Conservation (phyloP, 2,113 vertebrate species). For the Chaenogobius annularis region DNA sequence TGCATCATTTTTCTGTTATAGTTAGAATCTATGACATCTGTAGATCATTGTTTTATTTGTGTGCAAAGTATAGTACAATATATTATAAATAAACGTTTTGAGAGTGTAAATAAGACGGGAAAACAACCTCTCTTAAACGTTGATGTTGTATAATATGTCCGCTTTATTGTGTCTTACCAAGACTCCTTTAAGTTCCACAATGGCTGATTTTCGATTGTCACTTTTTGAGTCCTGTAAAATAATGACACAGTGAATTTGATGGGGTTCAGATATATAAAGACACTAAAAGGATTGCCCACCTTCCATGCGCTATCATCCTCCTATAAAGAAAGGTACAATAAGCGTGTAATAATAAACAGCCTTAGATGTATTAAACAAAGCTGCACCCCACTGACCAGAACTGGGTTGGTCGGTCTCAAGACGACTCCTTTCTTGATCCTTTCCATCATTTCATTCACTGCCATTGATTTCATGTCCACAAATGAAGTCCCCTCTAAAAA, state of each 20-base stretch:
- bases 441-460: constrained; percentile 86
- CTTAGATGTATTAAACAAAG: not conserved
- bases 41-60: no score
- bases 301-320: constrained; percentile 70
- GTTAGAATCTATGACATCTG: no score
- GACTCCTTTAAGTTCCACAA: constrained; percentile 79
- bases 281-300: constrained; percentile 42
- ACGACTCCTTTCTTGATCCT: constrained; percentile 80
- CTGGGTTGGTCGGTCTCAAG: constrained; percentile 62
- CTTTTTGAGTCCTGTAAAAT: constrained; percentile 60
- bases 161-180: constrained; percentile 65
- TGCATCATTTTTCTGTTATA: no score
- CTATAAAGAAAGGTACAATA: constrained; percentile 31
- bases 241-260: not conserved
- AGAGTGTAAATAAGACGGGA: no score
- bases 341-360: not conserved
- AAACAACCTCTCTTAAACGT: no score
- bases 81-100: no score
- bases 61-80: no score
- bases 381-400: constrained; percentile 69
- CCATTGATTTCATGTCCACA: constrained; percentile 64
- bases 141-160: no score
- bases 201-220: constrained; percentile 74
- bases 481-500: constrained; percentile 35
- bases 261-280: not conserved